Evolutionary conservation across 2,888 invertebrate genomes (phyloP), one percentile per base, ranked within the genome.

Genomic region (Atethmia centrago): DNA sequence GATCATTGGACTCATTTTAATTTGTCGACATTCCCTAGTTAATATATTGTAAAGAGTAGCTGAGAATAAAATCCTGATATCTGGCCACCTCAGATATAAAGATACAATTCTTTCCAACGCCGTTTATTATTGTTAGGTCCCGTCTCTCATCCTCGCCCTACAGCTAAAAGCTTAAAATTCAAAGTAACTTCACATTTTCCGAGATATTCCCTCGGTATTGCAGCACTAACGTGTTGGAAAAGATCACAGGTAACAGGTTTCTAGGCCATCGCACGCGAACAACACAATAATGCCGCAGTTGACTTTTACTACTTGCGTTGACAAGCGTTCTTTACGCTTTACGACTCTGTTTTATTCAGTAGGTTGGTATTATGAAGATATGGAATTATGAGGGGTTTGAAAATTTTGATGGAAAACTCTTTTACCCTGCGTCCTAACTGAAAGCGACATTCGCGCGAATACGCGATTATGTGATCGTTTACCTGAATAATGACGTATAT

Each of bases 211-310:
- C 65, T 16, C 49, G 74, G 59, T 70, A 80, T 64, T 83, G 73
- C 70, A 51, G 59, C 56, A 40, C 64, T 74, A 69, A 71, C 71
- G 67, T 56, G 80, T 65, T 56, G 56, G 70, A 74, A 81, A 84
- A 81, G 80, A 81, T 82, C 84, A 84, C 75, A 82, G 81, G 81
- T 68, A 71, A 74, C 84, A 40, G 81, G 67, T 84, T 84, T 82
- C 84, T 82, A 82, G 82, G 82, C 69, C 82, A 75, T 75, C 75
- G 83, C 74, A 56, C 56, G 64, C 51, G 56, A 82, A 80, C 83
- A 72, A 83, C 71, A 71, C 67, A 71, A 74, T 69, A 74, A 71
- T 71, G 45, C 63, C 70, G 42, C 62, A 56, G 61, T 80, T 83
- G 80, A 81, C 79, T 78, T 82, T 83, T 74, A 83, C 59, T 67